Conservation (phyloP, 2,888 invertebrate species). For the Andrena bucephala region DNA sequence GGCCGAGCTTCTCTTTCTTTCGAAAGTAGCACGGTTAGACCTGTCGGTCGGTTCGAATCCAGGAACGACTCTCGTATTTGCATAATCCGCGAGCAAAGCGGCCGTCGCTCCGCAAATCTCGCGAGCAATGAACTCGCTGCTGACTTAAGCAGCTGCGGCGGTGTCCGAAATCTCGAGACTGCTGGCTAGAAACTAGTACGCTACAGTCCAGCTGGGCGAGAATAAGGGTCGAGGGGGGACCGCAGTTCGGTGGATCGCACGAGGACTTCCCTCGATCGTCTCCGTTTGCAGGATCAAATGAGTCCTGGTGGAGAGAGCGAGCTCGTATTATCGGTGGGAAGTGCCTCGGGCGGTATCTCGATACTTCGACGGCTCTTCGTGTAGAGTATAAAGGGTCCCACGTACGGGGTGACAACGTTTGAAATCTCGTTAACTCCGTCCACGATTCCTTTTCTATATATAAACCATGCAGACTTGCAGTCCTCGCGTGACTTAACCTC, state of each 20-base stretch:
- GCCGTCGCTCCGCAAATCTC: conserved; percentile 32
- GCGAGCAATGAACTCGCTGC: conserved; percentile 46
- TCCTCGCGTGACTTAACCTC: too few relatives aligned
- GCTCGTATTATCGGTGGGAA: conserved; percentile 12
- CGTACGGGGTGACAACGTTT: background rate
- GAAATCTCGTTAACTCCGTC: background rate
- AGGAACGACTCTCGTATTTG: conserved; percentile 41
- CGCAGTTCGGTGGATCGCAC: conserved; percentile 27
- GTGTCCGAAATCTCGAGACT: conserved; percentile 33
- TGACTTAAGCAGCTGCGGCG: conserved; percentile 47
- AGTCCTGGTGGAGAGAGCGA: background rate
- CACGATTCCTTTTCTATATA: background rate
- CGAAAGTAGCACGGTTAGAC: background rate
- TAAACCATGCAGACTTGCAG: background rate
- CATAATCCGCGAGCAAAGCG: conserved; percentile 57
- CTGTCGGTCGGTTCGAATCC: conserved; percentile 16
- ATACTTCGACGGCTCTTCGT: background rate
- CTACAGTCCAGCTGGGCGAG: background rate
- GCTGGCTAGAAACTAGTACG: background rate
- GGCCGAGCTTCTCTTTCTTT: background rate
- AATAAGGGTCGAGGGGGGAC: conserved; percentile 15
- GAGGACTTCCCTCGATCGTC: conserved; percentile 36
- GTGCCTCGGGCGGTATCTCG: background rate
- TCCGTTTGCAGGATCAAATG: conserved; percentile 13
- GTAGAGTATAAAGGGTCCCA: background rate